Conservation (phyloP, 2,888 invertebrate species). For the Coremacera marginata region DNA sequence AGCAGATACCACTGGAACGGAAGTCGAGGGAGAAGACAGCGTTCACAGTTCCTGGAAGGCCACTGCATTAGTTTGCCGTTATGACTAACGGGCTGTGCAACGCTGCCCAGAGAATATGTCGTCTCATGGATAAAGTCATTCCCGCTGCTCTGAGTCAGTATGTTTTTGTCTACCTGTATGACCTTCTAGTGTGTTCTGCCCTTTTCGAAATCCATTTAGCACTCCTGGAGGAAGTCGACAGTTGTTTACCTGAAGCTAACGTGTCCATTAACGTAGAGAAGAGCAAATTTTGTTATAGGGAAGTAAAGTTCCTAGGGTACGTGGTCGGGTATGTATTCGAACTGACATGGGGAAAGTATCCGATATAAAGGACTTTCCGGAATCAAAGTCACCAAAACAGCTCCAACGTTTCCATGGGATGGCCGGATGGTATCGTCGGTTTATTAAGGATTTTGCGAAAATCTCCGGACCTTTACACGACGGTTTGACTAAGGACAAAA, state of each 20-base stretch:
- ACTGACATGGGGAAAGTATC: conserved; percentile 23
- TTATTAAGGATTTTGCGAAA: conserved; percentile 42
- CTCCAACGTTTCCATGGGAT: conserved; percentile 21
- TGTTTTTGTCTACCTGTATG: no score
- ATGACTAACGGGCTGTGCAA: conserved; percentile 37
- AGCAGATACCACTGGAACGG: conserved; percentile 40
- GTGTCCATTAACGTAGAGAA: no score
- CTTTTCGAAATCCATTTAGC: not conserved
- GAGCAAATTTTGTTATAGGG: not conserved
- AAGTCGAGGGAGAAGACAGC: conserved; percentile 35
- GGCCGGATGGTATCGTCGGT: conserved; percentile 39
- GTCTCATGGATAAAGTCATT: conserved; percentile 28
- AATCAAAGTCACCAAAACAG: conserved; percentile 14
- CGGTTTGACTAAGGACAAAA: conserved; percentile 31
- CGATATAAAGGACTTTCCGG: conserved; percentile 15
- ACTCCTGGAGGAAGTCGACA: not conserved
- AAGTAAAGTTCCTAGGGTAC: conserved; percentile 29
- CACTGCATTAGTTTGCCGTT: conserved; percentile 20
- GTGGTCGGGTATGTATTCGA: conserved; percentile 40
- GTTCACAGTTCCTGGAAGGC: not conserved
- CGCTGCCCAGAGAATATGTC: no score
- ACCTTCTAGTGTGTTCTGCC: no score
- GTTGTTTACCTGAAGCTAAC: not conserved
- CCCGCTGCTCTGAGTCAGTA: not conserved
- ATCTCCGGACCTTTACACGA: conserved; percentile 43